Conservation (phyloP, 2,113 vertebrate genomes). For the Petrocephalus zakoni region DNA sequence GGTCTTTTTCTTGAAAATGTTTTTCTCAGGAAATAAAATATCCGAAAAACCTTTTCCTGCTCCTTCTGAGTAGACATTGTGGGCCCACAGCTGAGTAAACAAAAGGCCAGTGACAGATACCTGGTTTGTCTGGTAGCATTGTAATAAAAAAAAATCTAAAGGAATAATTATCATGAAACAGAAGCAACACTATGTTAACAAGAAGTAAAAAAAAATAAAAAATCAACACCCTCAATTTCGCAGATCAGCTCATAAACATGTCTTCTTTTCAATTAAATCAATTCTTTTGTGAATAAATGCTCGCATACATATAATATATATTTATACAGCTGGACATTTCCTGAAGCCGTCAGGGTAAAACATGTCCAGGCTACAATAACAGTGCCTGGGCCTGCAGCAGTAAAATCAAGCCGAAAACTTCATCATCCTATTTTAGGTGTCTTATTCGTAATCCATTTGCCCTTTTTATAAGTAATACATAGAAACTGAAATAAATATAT, state of each 20-base stretch:
- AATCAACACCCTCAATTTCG: neutral
- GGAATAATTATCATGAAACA: neutral
- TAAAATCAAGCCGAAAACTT: neutral
- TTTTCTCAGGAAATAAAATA: constrained; percentile 75
- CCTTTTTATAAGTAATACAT: neutral
- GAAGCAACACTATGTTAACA: neutral
- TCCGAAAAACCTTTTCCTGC: constrained; percentile 60
- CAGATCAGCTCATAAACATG: neutral
- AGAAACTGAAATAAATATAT: neutral
- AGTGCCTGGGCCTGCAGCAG: neutral
- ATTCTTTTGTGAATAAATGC: neutral
- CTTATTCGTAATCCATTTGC: neutral
- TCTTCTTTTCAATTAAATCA: neutral
- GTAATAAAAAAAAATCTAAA: constrained; percentile 26
- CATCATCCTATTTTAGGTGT: neutral
- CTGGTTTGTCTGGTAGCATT: constrained; percentile 10
- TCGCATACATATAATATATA: neutral
- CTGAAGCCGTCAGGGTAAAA: neutral
- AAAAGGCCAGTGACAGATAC: constrained; percentile 57
- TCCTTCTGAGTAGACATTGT: constrained; percentile 55
- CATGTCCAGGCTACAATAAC: neutral
- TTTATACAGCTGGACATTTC: constrained; percentile 19
- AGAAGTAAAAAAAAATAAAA: neutral
- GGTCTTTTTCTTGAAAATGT: constrained; percentile 51
- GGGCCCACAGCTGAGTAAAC: constrained; percentile 68